Conservation (phyloP, 2,797 vertebrate species). For the Muscicapa striata region DNA sequence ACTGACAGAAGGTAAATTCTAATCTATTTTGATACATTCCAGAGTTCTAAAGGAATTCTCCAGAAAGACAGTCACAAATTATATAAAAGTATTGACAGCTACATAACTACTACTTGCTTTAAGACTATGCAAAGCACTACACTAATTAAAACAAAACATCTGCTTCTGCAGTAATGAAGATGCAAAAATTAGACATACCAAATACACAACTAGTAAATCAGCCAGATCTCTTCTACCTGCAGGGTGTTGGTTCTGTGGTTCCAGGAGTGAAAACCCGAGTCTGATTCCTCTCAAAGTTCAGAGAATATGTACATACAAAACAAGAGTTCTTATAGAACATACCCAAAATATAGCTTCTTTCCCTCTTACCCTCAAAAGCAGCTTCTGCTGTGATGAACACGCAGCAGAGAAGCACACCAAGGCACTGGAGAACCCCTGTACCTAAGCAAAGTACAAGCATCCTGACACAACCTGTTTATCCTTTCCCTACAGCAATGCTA, state of each 20-base stretch:
- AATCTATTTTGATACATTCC: not conserved
- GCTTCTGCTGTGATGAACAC: not conserved
- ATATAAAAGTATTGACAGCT: not conserved
- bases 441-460: not conserved
- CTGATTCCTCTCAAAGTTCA: not conserved
- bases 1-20: not conserved
- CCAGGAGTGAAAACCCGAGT: not conserved
- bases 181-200: not conserved
- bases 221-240: not conserved
- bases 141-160: not conserved
- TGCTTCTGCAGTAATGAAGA: not conserved
- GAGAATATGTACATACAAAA: not conserved
- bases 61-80: not conserved
- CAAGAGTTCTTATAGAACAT: not conserved
- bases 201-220: not conserved
- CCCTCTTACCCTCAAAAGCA: not conserved
- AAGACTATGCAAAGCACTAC: not conserved
- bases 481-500: not conserved
- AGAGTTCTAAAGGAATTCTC: not conserved
- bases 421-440: not conserved
- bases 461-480: not conserved
- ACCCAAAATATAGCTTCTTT: not conserved
- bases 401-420: not conserved
- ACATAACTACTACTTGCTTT: not conserved
- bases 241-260: fast-evolving